These are phyloP conservation scores for Clunio marinus DNA, from an alignment of 2,888 invertebrate genomes.

Conservation along the genomic window DNA sequence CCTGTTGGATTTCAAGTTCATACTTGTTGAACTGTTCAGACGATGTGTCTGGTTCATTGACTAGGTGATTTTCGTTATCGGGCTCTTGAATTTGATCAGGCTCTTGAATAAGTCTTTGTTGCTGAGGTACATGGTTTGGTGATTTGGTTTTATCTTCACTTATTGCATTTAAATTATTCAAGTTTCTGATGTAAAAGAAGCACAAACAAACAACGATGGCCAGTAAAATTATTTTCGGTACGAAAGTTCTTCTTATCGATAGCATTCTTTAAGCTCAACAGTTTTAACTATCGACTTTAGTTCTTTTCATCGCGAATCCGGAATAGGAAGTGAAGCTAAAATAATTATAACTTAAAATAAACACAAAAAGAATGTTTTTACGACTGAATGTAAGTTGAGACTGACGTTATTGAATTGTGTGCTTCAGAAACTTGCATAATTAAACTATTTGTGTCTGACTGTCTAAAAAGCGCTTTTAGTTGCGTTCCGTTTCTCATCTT, in stretches of 20 bases:
- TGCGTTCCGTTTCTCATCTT: too few relatives aligned
- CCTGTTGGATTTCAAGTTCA: constrained; percentile 44
- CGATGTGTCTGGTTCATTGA: not conserved
- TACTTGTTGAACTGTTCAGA: constrained; percentile 28
- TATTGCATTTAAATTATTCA: constrained; percentile 30
- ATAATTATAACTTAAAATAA: constrained; percentile 18
- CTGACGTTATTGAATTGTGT: too few relatives aligned
- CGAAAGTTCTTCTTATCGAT: constrained; percentile 19
- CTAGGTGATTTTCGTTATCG: constrained; percentile 21
- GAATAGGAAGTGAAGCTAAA: not conserved
- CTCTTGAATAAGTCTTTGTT: constrained; percentile 17
- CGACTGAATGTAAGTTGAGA: not conserved
- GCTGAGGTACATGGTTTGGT: constrained; percentile 33
- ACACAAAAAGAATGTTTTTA: not conserved
- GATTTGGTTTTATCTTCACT: constrained; percentile 26
- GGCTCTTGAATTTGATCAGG: constrained; percentile 20
- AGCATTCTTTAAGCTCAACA: constrained; percentile 15
- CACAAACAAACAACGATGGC: constrained; percentile 8
- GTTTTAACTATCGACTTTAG: not conserved
- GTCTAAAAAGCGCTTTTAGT: too few relatives aligned
- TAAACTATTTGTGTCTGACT: too few relatives aligned
- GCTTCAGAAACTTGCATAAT: too few relatives aligned
- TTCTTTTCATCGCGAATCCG: not conserved
- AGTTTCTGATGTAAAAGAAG: constrained; percentile 28
- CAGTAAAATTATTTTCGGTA: constrained; percentile 19